Base-by-base conservation (phyloP, 2,113 vertebrate genomes). In the Sinocyclocheilus maitianheensis region DNA sequence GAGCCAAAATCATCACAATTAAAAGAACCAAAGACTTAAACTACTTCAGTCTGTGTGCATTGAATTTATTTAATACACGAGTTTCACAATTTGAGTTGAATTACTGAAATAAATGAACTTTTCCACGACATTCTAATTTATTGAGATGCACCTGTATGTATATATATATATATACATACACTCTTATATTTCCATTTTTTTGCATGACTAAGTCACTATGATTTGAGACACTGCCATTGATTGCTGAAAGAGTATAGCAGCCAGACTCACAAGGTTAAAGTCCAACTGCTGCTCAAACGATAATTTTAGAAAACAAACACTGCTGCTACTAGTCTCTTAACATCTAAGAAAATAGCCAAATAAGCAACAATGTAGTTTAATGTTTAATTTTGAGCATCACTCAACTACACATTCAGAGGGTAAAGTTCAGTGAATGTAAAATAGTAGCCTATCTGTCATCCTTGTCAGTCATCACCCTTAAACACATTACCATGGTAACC, bases 201-300 rank as follows among this genome's bases (percentile, higher is more conserved):
- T 65, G 6, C 26, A 67, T 16, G 2, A 67, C 65, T 18, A 26
- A 12, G 62, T 26, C 62, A 24, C 62, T 26, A 26, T 13, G 1
- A 3, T 46, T 46, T 24, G 22, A 74, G 22, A 40, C 34, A 24
- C 43, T 8, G 14, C 16, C 67, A 76, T 18, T 51, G 74, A 51
- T 26, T 11, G 0, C 26, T 58, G 18, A 37, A 18, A 79, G 55
- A 22, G 3, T 60, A 37, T 30, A 63, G n/a, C 40, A 20, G 26
- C 26, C 26, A 30, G 43, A 6, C 63, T 79, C 46, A 22, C 84
- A 84, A 85, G 94, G 88, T 77, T 90, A 83, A 94, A 94, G 93
- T 94, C 91, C 91, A 8, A 55, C 48, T 60, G 26, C 24, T 12
- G 26, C 26, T n/a, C 51, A 51, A 53, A 14, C 10, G 87, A 90